Evolutionary conservation across 2,113 vertebrate genomes (phyloP).

Genomic region (Salvelinus sp.): DNA sequence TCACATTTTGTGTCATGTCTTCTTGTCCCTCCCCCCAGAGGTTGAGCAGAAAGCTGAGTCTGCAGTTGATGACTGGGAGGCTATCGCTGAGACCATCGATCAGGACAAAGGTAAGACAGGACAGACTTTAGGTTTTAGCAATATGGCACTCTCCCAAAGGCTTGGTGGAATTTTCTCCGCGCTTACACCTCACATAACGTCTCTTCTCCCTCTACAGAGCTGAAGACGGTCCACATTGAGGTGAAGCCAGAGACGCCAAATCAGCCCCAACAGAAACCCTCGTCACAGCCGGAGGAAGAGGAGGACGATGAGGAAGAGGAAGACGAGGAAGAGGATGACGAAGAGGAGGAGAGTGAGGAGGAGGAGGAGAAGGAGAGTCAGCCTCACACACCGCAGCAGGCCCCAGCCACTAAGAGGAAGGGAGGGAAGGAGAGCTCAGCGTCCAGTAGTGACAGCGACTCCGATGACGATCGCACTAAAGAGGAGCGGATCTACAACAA

Average conservation of each 20-base stretch:
- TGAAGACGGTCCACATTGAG: constrained; percentile 92
- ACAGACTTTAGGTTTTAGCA: not conserved
- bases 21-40: constrained; percentile 34
- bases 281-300: constrained; percentile 76
- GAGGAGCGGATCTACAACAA: constrained; percentile 91
- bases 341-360: constrained; percentile 52
- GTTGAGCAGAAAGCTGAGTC: constrained; percentile 73
- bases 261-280: constrained; percentile 67
- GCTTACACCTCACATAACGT: not conserved
- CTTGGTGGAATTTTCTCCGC: too few species aligned
- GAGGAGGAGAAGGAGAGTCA: constrained; percentile 73
- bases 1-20: not conserved
- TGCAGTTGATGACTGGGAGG: constrained; percentile 94
- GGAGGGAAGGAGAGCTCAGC: constrained; percentile 84
- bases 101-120: constrained; percentile 79
- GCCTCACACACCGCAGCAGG: constrained; percentile 51
- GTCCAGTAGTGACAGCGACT: constrained; percentile 86
- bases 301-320: constrained; percentile 56
- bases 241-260: constrained; percentile 81
- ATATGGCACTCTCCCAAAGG: too few species aligned
- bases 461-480: constrained; percentile 90
- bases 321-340: constrained; percentile 77
- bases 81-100: constrained; percentile 86
- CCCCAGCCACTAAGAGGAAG: constrained; percentile 58
- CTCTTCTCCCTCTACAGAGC: constrained; percentile 66